Evolutionary conservation across 2,888 invertebrate species (phyloP), one percentile per base, ranked within the genome.

Genomic region (Eupeodes luniger): DNA sequence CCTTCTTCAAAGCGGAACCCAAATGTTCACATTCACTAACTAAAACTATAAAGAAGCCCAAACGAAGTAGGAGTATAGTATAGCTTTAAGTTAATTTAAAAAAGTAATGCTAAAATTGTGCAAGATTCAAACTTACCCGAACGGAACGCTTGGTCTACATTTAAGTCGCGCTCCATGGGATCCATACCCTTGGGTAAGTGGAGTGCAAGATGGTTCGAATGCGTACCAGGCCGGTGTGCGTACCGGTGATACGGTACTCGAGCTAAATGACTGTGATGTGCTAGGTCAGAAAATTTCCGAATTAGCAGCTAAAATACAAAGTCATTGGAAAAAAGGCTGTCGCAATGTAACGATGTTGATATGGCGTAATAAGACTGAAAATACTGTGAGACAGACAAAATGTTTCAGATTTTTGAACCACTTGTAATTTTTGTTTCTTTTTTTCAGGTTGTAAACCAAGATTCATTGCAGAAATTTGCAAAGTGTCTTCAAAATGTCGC

Each of bases 161-260:
- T 93, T 97, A 77, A 96, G 96, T 6, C 95, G 96, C 90, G 96
- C 96, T 1, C 95, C 96, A 78, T 97, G 96, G 96, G 97, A 97
- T 92, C 96, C 97, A 0, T 97, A 97, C 93, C 97, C 97, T 1
- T 97, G 97, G 97, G 95, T 96, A 89, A 94, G 94, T 92, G 95
- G 95, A 76, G 96, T 97, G 57, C 95, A 95, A 51, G 92, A 93
- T 0, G 94, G 94, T 3, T 95, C 96, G 0, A 94, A 95, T 85
- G 96, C 96, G 0, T 95, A 95, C 75, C 80, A 91, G 0, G 95
- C 96, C 0, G 96, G 96, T 0, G 92, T 97, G 69, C 95, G 94
- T 91, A 94, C 95, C 7, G 96, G 97, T 0, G 97, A 97, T 92
- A 96, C 96, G 89, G 91, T 97, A 64, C 93, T 97, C 34, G 96